Percentiles rank a stretch among this genome's conserved stretches.
Conservation (phyloP, 2,113 vertebrate species). For the Accipiter virgatus region DNA sequence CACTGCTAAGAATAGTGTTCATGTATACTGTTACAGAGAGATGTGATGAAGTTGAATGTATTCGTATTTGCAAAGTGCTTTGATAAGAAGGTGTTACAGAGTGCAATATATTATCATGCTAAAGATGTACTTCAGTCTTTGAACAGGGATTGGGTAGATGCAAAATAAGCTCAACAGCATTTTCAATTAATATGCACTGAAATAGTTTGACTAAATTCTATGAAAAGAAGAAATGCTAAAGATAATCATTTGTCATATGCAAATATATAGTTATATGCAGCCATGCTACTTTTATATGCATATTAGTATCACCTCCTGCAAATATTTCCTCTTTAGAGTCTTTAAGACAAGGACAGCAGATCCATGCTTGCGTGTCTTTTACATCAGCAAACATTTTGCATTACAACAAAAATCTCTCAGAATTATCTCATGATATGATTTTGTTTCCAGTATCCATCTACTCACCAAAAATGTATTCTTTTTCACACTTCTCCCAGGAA, state of each 20-base stretch:
- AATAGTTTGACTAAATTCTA: background rate
- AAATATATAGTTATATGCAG: background rate
- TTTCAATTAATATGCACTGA: background rate
- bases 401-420: background rate
- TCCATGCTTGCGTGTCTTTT: background rate
- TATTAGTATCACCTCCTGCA: background rate
- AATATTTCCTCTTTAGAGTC: background rate
- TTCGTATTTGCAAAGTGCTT: background rate
- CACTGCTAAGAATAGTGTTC: constrained; percentile 25
- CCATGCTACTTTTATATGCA: background rate
- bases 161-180: background rate
- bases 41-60: background rate
- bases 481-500: background rate
- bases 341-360: background rate
- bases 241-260: background rate
- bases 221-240: background rate
- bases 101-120: background rate
- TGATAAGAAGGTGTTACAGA: background rate
- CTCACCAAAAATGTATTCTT: background rate
- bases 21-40: background rate
- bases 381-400: background rate
- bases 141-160: background rate
- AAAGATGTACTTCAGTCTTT: background rate
- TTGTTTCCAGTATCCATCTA: background rate
- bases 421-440: background rate